Base-by-base conservation (phyloP, 2,888 invertebrate genomes). In the Oxytorus armatus region DNA sequence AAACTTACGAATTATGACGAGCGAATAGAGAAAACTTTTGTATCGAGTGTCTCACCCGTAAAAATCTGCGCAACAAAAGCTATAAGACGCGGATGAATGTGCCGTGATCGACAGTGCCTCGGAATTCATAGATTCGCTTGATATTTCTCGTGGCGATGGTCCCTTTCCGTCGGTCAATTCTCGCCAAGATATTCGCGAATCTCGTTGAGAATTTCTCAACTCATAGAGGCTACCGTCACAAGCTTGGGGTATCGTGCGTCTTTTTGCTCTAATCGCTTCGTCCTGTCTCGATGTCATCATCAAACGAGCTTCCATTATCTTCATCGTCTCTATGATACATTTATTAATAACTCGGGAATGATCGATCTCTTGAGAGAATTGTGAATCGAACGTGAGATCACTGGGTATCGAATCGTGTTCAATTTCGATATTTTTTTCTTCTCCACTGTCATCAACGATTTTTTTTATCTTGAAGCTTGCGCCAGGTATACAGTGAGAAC, bases 81-180 rank as follows among this genome's bases (percentile, higher is more conserved):
- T 87, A 79, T 92, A 92, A 10, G 85, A 80, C 16, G 49, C 78
- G 8, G 92, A 92, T 82, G 91, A 92, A 14, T 85, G 80, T 42
- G 92, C 85, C 36, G 89, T 89, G 29, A 93, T 82, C 23, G 86
- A 77, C n/a, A 90, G 76, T 23, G 92, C 86, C 55, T 88, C 85
- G 11, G 84, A 83, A 51, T 85, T 88, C 7, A 88, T 61, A 7
- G 87, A 85, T 18, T 70, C 8, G 18, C 47, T 33, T n/a, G 18
- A 23, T 10, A 77, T 47, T 57, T 92, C 85, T 57, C 86, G 84
- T 44, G 77, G 82, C 10, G 1, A 53, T 25, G 88, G 90, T 16
- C 78, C 77, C 33, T 66, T 65, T 29, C 84, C 85, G 4, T 83
- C 82, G 39, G 86, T 85, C 29, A 90, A 73, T 42, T 86, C 66